Conservation (phyloP, 1,140 invertebrate species). For the Heterodera carotae region DNA sequence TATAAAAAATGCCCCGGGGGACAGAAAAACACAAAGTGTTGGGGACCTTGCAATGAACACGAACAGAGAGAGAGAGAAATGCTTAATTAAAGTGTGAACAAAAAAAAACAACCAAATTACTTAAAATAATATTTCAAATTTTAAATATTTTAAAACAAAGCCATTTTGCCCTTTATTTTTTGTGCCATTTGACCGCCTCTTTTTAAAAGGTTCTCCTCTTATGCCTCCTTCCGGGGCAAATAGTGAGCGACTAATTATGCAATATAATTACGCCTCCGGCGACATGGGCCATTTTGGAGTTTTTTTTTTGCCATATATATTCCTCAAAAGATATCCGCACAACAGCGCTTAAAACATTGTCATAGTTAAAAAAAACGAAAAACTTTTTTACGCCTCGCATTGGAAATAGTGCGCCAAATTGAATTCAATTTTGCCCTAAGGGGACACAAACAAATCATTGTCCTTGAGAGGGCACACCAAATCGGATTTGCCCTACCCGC, state of each 20-base stretch:
- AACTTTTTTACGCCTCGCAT: too few species aligned
- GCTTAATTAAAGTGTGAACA: not conserved
- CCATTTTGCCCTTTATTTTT: too few species aligned
- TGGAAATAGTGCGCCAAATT: not conserved
- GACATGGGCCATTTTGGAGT: not conserved
- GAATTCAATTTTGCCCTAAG: not conserved
- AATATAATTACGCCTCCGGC: constrained; percentile 2
- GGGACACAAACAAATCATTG: not conserved
- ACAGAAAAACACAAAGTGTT: not conserved
- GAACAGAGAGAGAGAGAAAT: not conserved
- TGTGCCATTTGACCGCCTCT: not conserved
- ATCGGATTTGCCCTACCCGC: too few species aligned
- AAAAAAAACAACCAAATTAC: too few species aligned
- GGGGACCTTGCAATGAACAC: not conserved
- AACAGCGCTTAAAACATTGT: too few species aligned
- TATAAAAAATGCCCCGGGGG: not conserved
- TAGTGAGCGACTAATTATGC: not conserved
- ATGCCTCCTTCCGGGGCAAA: not conserved
- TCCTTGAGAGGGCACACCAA: not conserved
- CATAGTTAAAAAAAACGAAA: too few species aligned
- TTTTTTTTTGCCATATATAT: not conserved
- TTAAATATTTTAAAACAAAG: not conserved
- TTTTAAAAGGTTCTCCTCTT: not conserved
- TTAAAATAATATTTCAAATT: not conserved
- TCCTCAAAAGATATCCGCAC: too few species aligned